Base-by-base conservation (phyloP, 2,888 invertebrate species). In the Limnephilus marmoratus region DNA sequence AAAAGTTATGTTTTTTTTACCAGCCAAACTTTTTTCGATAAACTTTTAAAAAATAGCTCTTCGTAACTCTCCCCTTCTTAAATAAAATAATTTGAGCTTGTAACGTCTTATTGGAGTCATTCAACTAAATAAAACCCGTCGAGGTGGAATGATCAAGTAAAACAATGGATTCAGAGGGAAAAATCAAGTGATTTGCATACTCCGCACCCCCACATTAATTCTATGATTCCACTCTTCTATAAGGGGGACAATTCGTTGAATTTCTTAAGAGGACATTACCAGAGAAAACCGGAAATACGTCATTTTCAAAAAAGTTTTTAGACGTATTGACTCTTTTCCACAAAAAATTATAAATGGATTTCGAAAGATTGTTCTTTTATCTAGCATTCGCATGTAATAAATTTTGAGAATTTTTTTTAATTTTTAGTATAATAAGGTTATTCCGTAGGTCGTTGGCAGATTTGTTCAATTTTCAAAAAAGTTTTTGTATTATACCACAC, bases 81-180 rank as follows among this genome's bases (percentile, higher is more conserved):
- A 68, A 68, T 68, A 68, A 68, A 68, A 68, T 68, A 68, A 68
- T 68, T 68, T 68, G 68, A n/a, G 68, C 68, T 68, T 68, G 68
- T 68, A 68, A 68, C 24, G 24, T 68, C 68, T 68, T 68, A 68
- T 68, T 68, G 68, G 68, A 68, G 68, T 68, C 68, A 68, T 68
- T 68, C 68, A 68, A 68, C 68, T 68, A 68, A 68, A 68, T 68
- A 68, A 68, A 68, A 68, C 24, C 68, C 68, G 68, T 24, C 68
- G 68, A 24, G n/a, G n/a, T 68, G 68, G 68, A 68, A 68, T 68
- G 68, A 68, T 68, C 68, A 68, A 68, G 68, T 68, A 68, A 68
- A 68, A 68, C 68, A 68, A 68, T 68, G 68, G 68, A 68, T 68
- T n/a, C 24, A 7, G 68, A 68, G 68, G 68, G 68, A 68, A 68